phyloP scores from a whole-genome alignment of 2,888 invertebrate genomes.

The Diarsia dahlii region DNA sequence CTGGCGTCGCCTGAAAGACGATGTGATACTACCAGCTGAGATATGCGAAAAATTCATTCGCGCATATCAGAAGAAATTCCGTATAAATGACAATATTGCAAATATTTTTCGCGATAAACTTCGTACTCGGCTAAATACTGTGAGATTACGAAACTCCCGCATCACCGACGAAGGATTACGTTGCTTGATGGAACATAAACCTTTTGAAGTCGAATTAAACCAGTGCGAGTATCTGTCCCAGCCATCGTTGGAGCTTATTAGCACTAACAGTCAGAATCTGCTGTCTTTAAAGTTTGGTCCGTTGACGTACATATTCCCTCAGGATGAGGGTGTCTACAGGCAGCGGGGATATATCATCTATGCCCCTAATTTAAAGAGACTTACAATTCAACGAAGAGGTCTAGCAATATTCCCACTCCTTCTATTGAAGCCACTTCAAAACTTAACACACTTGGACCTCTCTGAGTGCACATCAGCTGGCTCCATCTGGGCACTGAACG shows the following conservation, averaged over 20 bases:
- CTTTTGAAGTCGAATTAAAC: conserved; percentile 94
- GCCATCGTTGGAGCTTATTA: conserved; percentile 92
- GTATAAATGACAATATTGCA: conserved; percentile 93
- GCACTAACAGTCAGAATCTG: conserved; percentile 93
- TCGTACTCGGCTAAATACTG: conserved; percentile 92
- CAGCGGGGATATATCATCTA: conserved; percentile 89
- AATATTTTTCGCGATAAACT: conserved; percentile 93
- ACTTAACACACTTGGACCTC: conserved; percentile 93
- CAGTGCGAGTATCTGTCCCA: conserved; percentile 93
- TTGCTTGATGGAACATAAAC: conserved; percentile 93
- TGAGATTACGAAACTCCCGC: conserved; percentile 93
- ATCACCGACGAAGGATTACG: conserved; percentile 94
- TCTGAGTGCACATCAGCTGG: conserved; percentile 92
- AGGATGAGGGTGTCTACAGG: conserved; percentile 82
- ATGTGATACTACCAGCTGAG: conserved; percentile 92
- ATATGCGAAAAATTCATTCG: conserved; percentile 93
- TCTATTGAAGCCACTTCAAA: conserved; percentile 91
- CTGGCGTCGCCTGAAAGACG: conserved; percentile 90
- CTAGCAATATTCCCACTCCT: conserved; percentile 87
- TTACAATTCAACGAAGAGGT: conserved; percentile 90
- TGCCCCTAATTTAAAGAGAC: conserved; percentile 91
- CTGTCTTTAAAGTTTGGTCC: conserved; percentile 93
- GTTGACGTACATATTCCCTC: conserved; percentile 91
- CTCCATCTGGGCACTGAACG: conserved; percentile 92
- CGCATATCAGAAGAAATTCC: conserved; percentile 89